Evolutionary conservation across 2,888 invertebrate species (phyloP).

Genomic region (Drosophila acutilabella): DNA sequence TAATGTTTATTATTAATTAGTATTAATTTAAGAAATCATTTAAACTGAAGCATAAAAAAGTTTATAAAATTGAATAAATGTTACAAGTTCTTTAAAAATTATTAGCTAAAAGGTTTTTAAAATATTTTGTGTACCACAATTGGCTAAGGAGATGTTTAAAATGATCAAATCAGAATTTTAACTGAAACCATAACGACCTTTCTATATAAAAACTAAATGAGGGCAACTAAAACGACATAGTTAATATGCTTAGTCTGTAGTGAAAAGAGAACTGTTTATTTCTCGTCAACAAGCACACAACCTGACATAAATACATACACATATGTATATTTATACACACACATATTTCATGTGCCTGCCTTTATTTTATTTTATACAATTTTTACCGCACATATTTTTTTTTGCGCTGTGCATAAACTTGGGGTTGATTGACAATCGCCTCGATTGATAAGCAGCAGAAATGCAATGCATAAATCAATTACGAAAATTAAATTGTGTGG

Average conservation of each 20-base stretch:
- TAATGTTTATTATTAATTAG: too few relatives aligned
- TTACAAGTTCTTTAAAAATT: too few relatives aligned
- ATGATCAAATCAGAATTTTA: too few relatives aligned
- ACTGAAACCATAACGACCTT: neutral
- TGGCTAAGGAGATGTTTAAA: too few relatives aligned
- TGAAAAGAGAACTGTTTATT: constrained; percentile 51
- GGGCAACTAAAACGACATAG: neutral
- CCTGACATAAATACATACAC: constrained; percentile 1
- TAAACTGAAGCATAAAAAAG: too few relatives aligned
- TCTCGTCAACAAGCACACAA: constrained; percentile 14
- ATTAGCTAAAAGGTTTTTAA: too few relatives aligned
- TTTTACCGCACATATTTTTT: constrained; percentile 1
- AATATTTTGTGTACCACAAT: too few relatives aligned
- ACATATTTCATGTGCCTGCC: constrained; percentile 12
- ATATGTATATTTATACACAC: too few relatives aligned
- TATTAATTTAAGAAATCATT: too few relatives aligned
- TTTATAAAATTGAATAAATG: too few relatives aligned
- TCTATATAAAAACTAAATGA: neutral
- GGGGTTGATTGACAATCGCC: constrained; percentile 48
- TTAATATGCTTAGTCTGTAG: neutral
- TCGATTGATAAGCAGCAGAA: constrained; percentile 39
- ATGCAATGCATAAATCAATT: constrained; percentile 71
- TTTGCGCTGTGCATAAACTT: constrained; percentile 17
- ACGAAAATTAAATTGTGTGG: constrained; percentile 72
- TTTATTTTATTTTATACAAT: constrained; percentile 1